phyloP scores from a whole-genome alignment of 2,888 invertebrate species.

The Leptura quadrifasciata region DNA sequence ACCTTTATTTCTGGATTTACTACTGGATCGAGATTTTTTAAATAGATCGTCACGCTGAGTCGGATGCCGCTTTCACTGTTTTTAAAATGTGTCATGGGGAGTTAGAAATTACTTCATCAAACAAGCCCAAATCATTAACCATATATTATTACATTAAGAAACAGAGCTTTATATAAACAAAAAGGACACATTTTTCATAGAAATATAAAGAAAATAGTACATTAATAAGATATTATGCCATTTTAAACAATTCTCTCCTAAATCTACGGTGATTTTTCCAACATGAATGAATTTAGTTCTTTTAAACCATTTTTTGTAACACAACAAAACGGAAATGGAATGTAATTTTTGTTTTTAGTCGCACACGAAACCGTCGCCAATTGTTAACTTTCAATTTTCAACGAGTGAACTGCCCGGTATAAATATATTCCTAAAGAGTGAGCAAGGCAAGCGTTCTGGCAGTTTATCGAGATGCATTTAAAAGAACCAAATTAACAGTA shows the following conservation, averaged over 20 bases:
- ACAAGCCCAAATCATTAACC: constrained; percentile 47
- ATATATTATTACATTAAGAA: constrained; percentile 55
- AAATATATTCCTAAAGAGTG: not conserved
- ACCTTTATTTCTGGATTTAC: too few species aligned
- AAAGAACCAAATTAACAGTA: constrained; percentile 47
- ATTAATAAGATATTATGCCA: constrained; percentile 28
- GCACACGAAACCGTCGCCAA: not conserved
- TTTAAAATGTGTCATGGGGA: not conserved
- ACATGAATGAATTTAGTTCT: constrained; percentile 45
- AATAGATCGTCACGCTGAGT: too few species aligned
- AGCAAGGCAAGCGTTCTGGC: constrained; percentile 35
- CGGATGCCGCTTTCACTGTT: not conserved
- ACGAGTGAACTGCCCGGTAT: not conserved
- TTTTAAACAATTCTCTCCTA: constrained; percentile 20
- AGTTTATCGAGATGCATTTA: constrained; percentile 30
- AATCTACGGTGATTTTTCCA: constrained; percentile 33
- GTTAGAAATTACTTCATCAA: constrained; percentile 5
- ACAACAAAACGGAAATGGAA: constrained; percentile 6
- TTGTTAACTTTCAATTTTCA: not conserved
- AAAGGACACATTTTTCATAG: constrained; percentile 13
- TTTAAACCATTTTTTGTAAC: constrained; percentile 33
- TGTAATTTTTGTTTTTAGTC: constrained; percentile 9
- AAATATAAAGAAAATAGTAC: constrained; percentile 16
- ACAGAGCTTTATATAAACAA: constrained; percentile 42
- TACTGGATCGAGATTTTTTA: too few species aligned